Conservation (phyloP, 2,888 invertebrate species). For the Tridacna crocea region DNA sequence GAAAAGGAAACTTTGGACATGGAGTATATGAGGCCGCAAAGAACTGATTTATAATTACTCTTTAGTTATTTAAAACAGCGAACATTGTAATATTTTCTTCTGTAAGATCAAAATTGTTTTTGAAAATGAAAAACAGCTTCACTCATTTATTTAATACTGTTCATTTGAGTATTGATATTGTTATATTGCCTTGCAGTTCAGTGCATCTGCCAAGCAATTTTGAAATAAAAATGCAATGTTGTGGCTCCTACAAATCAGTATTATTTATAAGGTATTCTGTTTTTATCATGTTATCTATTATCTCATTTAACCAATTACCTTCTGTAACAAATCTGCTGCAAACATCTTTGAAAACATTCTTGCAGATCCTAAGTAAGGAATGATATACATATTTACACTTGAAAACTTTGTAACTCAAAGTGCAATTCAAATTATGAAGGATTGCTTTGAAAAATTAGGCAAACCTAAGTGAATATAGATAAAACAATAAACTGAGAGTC, state of each 20-base stretch:
- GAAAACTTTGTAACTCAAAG: too few relatives aligned
- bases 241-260: slow-evolving; percentile 8
- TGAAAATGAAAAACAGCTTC: background rate
- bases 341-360: background rate
- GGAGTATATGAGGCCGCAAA: slow-evolving; percentile 77
- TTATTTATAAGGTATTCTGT: background rate
- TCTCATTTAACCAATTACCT: background rate
- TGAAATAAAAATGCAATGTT: background rate
- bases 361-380: too few relatives aligned
- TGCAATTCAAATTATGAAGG: too few relatives aligned
- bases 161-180: background rate
- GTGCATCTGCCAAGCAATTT: background rate
- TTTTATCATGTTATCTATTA: background rate
- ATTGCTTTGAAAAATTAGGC: too few relatives aligned
- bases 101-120: background rate
- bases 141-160: background rate
- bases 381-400: too few relatives aligned
- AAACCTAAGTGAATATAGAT: too few relatives aligned
- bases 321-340: background rate
- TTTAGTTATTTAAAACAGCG: background rate
- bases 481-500: too few relatives aligned
- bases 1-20: slow-evolving; percentile 75
- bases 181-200: background rate
- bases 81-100: background rate
- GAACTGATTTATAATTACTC: slow-evolving; percentile 44